Evolutionary conservation across 2,113 vertebrate genomes (phyloP).

Genomic region (Psettodes erumei): DNA sequence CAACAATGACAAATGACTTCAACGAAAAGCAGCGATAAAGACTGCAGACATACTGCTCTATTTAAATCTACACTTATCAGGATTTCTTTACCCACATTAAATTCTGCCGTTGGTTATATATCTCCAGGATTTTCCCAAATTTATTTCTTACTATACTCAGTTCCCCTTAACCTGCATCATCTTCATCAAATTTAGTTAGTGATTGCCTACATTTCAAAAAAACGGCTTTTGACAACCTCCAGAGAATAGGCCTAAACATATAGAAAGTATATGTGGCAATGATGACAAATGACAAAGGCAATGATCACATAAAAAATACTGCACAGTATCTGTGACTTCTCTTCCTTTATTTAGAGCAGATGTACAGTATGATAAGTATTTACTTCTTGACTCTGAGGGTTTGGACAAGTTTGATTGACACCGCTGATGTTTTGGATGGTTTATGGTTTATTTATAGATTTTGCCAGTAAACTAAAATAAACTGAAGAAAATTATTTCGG

Average conservation of each 20-base stretch:
- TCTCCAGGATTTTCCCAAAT: constrained; percentile 9
- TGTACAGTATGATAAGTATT: not conserved
- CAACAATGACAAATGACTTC: constrained; percentile 22
- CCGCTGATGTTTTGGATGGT: not conserved
- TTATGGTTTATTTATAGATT: too few relatives aligned
- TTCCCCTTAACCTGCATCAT: constrained; percentile 11
- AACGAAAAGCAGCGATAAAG: constrained; percentile 24
- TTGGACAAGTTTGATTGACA: not conserved
- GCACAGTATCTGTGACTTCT: too few relatives aligned
- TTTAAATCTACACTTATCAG: constrained; percentile 32
- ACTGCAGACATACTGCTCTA: not conserved
- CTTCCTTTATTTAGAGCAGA: too few relatives aligned
- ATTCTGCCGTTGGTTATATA: constrained; percentile 13
- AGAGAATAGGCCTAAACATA: not conserved
- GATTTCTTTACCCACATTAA: constrained; percentile 15
- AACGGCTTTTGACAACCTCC: not conserved
- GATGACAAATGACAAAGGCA: not conserved
- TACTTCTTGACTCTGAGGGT: not conserved
- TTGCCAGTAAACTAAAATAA: too few relatives aligned
- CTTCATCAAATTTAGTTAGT: constrained; percentile 1
- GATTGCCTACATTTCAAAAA: constrained; percentile 18
- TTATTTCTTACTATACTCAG: not conserved
- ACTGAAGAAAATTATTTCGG: too few relatives aligned
- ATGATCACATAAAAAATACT: too few relatives aligned
- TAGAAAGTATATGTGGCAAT: not conserved